phyloP scores from a whole-genome alignment of 2,888 invertebrate genomes.

The Diarsia dahlii region DNA sequence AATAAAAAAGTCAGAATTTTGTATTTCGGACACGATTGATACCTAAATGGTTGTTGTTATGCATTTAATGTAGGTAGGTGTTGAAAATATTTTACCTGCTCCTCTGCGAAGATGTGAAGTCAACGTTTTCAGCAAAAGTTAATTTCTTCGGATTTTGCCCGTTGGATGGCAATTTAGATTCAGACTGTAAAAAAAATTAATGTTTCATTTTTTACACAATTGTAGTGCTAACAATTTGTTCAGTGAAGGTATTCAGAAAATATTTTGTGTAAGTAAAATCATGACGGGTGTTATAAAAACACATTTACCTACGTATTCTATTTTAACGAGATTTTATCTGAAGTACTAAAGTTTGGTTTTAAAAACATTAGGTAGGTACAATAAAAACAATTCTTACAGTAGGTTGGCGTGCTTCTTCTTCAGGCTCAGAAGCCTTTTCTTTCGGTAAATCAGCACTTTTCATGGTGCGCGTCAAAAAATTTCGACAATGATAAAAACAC shows the following conservation, averaged over 20 bases:
- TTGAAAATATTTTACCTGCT: conserved; percentile 66
- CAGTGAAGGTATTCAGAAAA: conserved; percentile 35
- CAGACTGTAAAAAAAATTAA: conserved; percentile 51
- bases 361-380: not conserved
- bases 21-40: not conserved
- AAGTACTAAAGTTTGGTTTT: not conserved
- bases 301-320: too few relatives aligned
- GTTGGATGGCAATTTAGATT: conserved; percentile 61
- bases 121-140: conserved; percentile 73
- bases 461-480: conserved; percentile 65
- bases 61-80: not conserved
- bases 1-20: not conserved
- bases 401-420: conserved; percentile 81
- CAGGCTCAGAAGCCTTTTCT: conserved; percentile 80
- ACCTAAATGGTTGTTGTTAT: not conserved
- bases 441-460: conserved; percentile 77
- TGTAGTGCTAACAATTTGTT: not conserved
- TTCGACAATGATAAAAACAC: conserved; percentile 18
- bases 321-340: not conserved
- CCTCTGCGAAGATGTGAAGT: conserved; percentile 71
- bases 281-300: conserved; percentile 6
- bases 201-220: not conserved
- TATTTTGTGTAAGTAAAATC: not conserved
- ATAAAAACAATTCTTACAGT: conserved; percentile 40
- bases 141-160: conserved; percentile 62